A percentile compares a stretch with the other conserved stretches of the same genome.
phyloP scores from a whole-genome alignment of 2,797 vertebrate species.

The Melanogrammus aeglefinus region DNA sequence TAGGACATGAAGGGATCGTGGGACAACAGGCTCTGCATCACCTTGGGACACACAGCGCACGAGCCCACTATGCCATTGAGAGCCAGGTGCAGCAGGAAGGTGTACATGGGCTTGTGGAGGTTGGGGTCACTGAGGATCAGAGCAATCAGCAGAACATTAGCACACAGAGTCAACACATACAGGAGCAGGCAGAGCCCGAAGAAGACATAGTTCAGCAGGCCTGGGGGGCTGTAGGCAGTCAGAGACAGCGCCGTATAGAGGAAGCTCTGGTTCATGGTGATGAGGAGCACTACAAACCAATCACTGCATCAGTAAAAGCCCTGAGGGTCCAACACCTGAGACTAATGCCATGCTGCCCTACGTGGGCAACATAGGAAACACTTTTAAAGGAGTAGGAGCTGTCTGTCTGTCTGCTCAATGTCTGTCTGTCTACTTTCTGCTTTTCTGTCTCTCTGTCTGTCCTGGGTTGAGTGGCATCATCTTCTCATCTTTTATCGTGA shows the following conservation, averaged over 20 bases:
- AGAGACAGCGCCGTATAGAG: constrained; percentile 42
- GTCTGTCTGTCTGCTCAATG: background rate
- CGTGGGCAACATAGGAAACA: background rate
- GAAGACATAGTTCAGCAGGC: constrained; percentile 35
- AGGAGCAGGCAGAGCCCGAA: constrained; percentile 39
- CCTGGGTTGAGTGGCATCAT: background rate
- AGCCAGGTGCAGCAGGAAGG: constrained; percentile 56
- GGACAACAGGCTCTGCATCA: constrained; percentile 49
- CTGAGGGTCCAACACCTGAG: background rate
- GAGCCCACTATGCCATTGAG: constrained; percentile 52
- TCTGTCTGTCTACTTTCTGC: background rate
- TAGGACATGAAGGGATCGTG: constrained; percentile 30
- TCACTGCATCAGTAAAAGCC: background rate
- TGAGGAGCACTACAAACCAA: background rate
- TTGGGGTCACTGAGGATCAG: constrained; percentile 49
- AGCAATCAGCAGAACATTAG: constrained; percentile 44
- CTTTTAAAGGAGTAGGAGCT: too few species aligned
- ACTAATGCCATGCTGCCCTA: background rate
- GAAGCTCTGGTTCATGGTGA: constrained; percentile 28
- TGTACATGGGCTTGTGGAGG: constrained; percentile 60
- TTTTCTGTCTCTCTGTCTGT: background rate
- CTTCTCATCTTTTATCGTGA: background rate
- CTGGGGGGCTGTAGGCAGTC: constrained; percentile 44
- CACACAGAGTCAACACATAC: constrained; percentile 43
- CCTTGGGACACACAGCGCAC: constrained; percentile 46